phyloP scores from a whole-genome alignment of 2,113 vertebrate species.

The Varanus komodoensis region DNA sequence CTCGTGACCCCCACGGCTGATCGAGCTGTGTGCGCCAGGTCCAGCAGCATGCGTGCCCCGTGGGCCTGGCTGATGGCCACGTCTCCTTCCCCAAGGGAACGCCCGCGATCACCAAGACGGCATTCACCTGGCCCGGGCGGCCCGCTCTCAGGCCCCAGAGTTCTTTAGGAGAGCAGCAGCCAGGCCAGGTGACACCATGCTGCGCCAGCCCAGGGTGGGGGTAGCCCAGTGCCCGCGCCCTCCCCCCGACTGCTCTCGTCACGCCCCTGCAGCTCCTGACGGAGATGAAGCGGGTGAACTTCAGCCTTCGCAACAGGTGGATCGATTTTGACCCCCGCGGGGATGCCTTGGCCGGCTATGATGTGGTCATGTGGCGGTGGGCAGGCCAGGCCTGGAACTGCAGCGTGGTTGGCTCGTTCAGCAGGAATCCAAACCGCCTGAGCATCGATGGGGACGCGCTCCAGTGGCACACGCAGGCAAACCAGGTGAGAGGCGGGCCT shows the following conservation, averaged over 20 bases:
- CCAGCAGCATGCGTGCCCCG: too few species aligned
- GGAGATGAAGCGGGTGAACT: conserved; percentile 79
- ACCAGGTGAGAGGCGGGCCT: conserved; percentile 54
- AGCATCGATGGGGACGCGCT: conserved; percentile 72
- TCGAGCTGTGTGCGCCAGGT: too few species aligned
- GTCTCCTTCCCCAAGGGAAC: not conserved
- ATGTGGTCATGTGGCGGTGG: conserved; percentile 82
- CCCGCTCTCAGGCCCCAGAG: too few species aligned
- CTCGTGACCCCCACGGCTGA: too few species aligned
- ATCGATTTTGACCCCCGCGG: conserved; percentile 80
- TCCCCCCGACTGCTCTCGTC: not conserved
- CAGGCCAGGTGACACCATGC: not conserved
- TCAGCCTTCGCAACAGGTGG: conserved; percentile 75
- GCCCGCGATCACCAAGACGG: not conserved
- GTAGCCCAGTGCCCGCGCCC: not conserved
- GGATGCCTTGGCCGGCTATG: conserved; percentile 74
- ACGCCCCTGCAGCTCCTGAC: conserved; percentile 71
- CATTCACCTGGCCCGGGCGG: too few species aligned
- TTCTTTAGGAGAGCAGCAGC: not conserved
- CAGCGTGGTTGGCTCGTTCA: conserved; percentile 76
- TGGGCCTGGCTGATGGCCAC: too few species aligned
- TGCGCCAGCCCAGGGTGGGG: not conserved
- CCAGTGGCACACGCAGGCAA: conserved; percentile 74
- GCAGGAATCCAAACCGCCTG: conserved; percentile 62
- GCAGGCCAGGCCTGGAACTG: conserved; percentile 41